Evolutionary conservation across 2,797 vertebrate species (phyloP), one percentile per base, ranked within the genome.

Genomic region (Pseudochromis fuscus): DNA sequence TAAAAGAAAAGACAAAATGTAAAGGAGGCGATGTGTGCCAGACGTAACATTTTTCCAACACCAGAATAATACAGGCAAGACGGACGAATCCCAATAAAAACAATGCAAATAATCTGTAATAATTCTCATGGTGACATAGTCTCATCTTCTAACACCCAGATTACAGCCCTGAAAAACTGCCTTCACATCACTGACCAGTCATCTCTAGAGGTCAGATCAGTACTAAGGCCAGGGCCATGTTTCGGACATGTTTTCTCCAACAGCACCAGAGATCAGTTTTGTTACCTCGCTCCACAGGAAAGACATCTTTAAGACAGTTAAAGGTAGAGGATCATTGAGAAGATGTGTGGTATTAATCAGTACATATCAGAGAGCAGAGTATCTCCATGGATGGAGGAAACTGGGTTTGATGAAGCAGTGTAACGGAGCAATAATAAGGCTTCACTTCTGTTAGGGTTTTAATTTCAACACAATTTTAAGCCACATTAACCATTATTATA

Each of bases 121-220:
- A 4, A 30, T 30, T 28, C 40, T 56, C 44, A 56, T 25, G 45
- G 16, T 44, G 63, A 71, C 21, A 42, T 15, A 0, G 1, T 37
- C 56, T 45, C 5, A 48, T 45, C 46, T 76, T 38, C 33, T 38
- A 69, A 65, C 21, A 61, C 45, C 72, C 31, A 28, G 2, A 52
- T 46, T 72, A 42, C 65, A 63, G 60, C 49, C 75, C 72, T 72
- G 70, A 80, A 67, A 75, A 70, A 58, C 25, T 58, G 24, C 15
- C 23, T 33, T 50, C 31, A 11, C 15, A 23, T 57, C 19, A 65
- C 56, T 16, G 27, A 53, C 28, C 31, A 21, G 23, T 28, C 35
- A 4, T n/a, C n/a, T n/a, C n/a, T n/a, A n/a, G n/a, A n/a, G n/a
- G n/a, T n/a, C n/a, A n/a, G n/a, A n/a, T 51, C 51, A 53, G 68